Conservation (phyloP, 2,113 vertebrate species). For the Sminthopsis crassicaudata region DNA sequence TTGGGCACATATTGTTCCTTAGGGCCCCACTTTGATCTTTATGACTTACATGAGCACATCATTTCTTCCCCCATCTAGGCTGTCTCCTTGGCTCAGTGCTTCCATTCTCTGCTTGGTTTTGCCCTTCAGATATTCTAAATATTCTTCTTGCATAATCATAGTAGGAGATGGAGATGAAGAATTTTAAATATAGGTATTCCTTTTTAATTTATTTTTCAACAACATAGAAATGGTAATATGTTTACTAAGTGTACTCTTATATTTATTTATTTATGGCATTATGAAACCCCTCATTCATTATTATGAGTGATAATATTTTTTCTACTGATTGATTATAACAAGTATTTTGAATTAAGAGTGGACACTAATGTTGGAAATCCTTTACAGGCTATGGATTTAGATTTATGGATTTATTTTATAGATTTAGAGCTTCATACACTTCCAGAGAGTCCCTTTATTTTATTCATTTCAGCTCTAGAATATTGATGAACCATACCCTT, state of each 20-base stretch:
- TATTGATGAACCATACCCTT: background rate
- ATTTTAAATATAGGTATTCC: slow-evolving; percentile 11
- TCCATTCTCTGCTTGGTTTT: background rate
- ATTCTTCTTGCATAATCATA: background rate
- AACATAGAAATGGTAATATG: background rate
- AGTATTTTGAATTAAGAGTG: slow-evolving; percentile 19
- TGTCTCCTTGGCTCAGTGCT: background rate
- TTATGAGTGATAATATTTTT: background rate
- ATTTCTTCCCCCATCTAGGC: background rate
- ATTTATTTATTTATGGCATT: background rate
- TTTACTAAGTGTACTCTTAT: background rate
- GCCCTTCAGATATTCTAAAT: slow-evolving; percentile 24
- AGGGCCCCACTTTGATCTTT: background rate
- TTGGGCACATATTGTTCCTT: background rate
- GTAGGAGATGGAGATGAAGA: background rate
- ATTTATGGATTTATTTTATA: background rate
- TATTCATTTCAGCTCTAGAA: background rate
- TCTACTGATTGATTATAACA: background rate
- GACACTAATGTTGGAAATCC: background rate
- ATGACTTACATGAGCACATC: background rate
- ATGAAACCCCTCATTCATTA: background rate
- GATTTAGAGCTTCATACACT: background rate
- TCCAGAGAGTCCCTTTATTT: background rate
- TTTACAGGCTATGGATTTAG: background rate
- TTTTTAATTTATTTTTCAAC: background rate